Percentiles rank a stretch among this genome's conserved stretches.
phyloP scores from a whole-genome alignment of 2,113 vertebrate genomes.

The Pelmatolapia mariae region DNA sequence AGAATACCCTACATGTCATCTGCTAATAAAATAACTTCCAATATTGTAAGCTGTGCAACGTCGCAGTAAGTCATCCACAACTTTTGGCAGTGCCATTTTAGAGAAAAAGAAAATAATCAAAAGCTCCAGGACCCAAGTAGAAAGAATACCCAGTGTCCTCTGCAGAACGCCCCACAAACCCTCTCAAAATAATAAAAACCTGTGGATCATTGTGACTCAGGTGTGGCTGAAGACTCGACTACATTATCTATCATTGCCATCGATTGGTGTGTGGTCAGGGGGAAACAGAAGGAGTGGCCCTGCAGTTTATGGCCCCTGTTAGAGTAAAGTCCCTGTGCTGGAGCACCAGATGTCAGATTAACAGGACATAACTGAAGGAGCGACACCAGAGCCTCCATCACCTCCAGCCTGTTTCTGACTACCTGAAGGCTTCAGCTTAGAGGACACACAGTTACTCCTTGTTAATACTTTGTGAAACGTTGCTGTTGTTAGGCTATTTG shows the following conservation, averaged over 20 bases:
- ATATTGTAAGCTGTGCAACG: fast-evolving
- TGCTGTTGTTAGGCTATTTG: not conserved
- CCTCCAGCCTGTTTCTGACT: not conserved
- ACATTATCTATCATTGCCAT: not conserved
- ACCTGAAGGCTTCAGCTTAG: not conserved
- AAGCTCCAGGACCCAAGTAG: not conserved
- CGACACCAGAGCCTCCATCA: not conserved
- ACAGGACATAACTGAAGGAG: not conserved
- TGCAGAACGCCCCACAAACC: not conserved
- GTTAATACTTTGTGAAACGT: fast-evolving
- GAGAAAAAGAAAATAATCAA: not conserved
- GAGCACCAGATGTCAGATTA: conserved; percentile 31
- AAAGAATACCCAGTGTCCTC: not conserved
- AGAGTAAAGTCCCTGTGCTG: conserved; percentile 79
- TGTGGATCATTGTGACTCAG: not conserved
- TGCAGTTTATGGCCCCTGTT: conserved; percentile 64
- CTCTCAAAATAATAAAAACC: not conserved
- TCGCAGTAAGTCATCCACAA: fast-evolving
- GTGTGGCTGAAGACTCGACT: not conserved
- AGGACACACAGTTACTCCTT: not conserved
- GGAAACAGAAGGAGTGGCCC: conserved; percentile 40
- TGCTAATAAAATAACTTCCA: not conserved
- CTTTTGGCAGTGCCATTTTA: not conserved
- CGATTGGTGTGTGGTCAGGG: not conserved
- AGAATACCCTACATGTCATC: fast-evolving